phyloP scores from a whole-genome alignment of 2,797 vertebrate species.

The Nyctalus aviator region DNA sequence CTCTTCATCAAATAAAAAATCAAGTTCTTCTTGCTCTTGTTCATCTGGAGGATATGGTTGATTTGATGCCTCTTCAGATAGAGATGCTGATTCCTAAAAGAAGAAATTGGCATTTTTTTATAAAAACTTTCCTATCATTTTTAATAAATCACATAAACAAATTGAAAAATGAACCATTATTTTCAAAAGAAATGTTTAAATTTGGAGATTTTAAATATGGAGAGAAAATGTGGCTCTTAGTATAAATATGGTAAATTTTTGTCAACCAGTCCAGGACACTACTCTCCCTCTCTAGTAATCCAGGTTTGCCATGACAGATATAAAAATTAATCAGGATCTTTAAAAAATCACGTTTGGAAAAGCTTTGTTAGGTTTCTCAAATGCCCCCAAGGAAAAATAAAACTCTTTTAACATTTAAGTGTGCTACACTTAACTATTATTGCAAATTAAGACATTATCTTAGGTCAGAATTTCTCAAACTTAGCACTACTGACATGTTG shows the following conservation, averaged over 20 bases:
- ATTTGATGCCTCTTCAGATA: slow-evolving; percentile 72
- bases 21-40: slow-evolving; percentile 94
- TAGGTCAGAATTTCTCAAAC: background rate
- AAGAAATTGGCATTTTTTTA: slow-evolving; percentile 42
- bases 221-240: background rate
- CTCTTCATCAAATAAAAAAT: slow-evolving; percentile 97
- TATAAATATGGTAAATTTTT: slow-evolving; percentile 12
- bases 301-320: background rate
- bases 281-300: background rate
- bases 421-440: background rate
- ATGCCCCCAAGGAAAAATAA: background rate
- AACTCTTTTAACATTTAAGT: background rate
- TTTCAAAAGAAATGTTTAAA: background rate
- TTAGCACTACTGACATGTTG: background rate
- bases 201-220: background rate
- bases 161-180: too few relatives aligned
- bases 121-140: background rate
- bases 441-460: slow-evolving; percentile 31
- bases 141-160: background rate
- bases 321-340: background rate
- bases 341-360: slow-evolving; percentile 1
- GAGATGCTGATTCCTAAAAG: slow-evolving; percentile 76
- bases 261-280: background rate
- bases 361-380: background rate
- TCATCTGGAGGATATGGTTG: slow-evolving; percentile 79